These are phyloP conservation scores for Helicoverpa zea DNA, from an alignment of 1,140 invertebrate genomes.

Conservation along the genomic window DNA sequence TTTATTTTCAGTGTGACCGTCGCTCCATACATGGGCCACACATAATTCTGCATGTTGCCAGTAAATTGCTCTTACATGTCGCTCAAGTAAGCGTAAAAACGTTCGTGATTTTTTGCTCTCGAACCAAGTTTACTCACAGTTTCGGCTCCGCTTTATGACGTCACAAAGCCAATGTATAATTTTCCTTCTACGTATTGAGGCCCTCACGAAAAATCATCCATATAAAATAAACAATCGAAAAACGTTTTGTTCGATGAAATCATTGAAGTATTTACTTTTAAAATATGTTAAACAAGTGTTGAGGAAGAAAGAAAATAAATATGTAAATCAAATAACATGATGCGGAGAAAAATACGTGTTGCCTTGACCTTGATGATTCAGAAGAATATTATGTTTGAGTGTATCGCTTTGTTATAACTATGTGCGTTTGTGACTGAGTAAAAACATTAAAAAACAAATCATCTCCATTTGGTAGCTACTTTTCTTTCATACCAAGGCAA, in stretches of 20 bases:
- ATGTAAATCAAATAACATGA: conserved; percentile 28
- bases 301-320: conserved; percentile 30
- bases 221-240: not conserved
- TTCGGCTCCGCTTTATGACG: conserved; percentile 61
- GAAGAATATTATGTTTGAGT: conserved; percentile 1
- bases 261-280: conserved; percentile 23
- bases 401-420: not conserved
- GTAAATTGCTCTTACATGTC: conserved; percentile 65
- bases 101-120: conserved; percentile 57
- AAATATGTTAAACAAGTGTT: conserved; percentile 31
- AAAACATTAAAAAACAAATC: too few relatives aligned
- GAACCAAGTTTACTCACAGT: conserved; percentile 54
- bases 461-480: too few relatives aligned
- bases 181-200: conserved; percentile 6
- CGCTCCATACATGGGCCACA: conserved; percentile 42
- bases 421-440: not conserved
- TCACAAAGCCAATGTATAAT: conserved; percentile 47
- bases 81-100: conserved; percentile 61
- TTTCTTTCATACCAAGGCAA: too few relatives aligned
- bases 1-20: not conserved
- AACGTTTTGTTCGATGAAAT: not conserved
- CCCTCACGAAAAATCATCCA: not conserved
- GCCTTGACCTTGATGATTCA: conserved; percentile 42
- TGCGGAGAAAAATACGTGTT: conserved; percentile 13
- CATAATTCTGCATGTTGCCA: conserved; percentile 49